Base-by-base conservation (phyloP, 2,888 invertebrate species). In the Amblyjoppa proteus region DNA sequence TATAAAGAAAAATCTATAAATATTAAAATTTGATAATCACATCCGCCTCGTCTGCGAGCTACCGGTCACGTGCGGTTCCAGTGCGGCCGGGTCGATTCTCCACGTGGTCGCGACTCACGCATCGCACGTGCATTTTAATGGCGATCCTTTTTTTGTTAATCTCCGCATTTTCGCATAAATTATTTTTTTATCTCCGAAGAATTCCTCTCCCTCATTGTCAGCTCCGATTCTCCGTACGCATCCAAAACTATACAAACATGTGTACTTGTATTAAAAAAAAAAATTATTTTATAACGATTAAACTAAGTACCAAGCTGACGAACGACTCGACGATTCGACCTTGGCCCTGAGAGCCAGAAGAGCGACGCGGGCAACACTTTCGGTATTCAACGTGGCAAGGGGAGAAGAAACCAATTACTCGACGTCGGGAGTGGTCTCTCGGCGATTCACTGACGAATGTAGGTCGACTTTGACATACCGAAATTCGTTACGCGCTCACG, bases 381-480 rank as follows among this genome's bases (percentile, higher is more conserved):
- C 49, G 41, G 41, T 73, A 53, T 49, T 34, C 51, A 76, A 66
- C 77, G 58, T 45, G 66, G 73, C 28, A 61, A 66, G 77, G 68
- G 13, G 45, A 45, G 45, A 73, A 73, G 77, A 77, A 74, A 81
- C 73, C 81, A 84, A 84, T 84, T 81, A 81, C 79, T 70, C 45
- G 49, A 61, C 66, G 73, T 58, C 80, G 73, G 61, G 64, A 68
- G 66, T 34, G 16, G 45, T 69, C 28, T 58, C 31, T 16, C 66
- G 66, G 20, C 73, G 73, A 68, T 77, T 66, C 68, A 58, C 49
- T 25, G 70, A 71, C 74, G 71, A 85, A 85, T 82, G 82, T 85
- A 71, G 85, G 85, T 82, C 85, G 71, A 68, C 85, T 58, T 70
- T 73, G 82, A 82, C 79, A 61, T 71, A 84, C 73, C 53, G 76